Evolutionary conservation across 2,888 invertebrate genomes (phyloP).

Genomic region (Epirrhoe tristata): DNA sequence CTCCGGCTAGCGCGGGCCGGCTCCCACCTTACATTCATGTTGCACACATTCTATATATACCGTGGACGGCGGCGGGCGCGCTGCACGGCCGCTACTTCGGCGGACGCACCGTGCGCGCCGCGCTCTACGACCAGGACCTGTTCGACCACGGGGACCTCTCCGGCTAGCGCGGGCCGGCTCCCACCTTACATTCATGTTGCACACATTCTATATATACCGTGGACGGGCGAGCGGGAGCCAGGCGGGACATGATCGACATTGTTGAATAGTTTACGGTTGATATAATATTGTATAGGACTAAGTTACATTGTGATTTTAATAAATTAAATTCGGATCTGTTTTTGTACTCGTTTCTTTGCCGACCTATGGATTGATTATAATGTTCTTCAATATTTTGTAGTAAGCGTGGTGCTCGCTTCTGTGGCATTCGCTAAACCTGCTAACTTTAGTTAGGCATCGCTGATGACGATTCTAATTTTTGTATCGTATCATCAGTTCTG

Average conservation of each 20-base stretch:
- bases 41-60: too few relatives aligned
- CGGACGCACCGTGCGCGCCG: too few relatives aligned
- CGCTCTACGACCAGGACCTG: not conserved
- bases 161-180: not conserved
- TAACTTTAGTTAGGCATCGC: too few relatives aligned
- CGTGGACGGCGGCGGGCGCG: too few relatives aligned
- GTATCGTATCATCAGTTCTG: too few relatives aligned
- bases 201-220: too few relatives aligned
- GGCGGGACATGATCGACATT: not conserved
- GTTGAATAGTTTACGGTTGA: not conserved
- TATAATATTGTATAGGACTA: conserved; percentile 1
- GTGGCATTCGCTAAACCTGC: too few relatives aligned
- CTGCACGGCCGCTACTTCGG: too few relatives aligned
- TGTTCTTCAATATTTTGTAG: too few relatives aligned
- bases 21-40: not conserved
- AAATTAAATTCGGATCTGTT: not conserved
- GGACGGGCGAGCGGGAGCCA: not conserved
- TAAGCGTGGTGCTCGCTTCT: too few relatives aligned
- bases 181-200: not conserved
- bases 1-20: conserved; percentile 86
- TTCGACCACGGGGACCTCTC: not conserved
- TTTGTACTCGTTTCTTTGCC: conserved; percentile 2
- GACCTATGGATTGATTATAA: too few relatives aligned
- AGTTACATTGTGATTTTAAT: conserved; percentile 1
- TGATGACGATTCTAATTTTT: too few relatives aligned